Percentiles rank a stretch among this genome's conserved stretches.
Conservation (phyloP, 2,113 vertebrate genomes). For the Pelecanus crispus region DNA sequence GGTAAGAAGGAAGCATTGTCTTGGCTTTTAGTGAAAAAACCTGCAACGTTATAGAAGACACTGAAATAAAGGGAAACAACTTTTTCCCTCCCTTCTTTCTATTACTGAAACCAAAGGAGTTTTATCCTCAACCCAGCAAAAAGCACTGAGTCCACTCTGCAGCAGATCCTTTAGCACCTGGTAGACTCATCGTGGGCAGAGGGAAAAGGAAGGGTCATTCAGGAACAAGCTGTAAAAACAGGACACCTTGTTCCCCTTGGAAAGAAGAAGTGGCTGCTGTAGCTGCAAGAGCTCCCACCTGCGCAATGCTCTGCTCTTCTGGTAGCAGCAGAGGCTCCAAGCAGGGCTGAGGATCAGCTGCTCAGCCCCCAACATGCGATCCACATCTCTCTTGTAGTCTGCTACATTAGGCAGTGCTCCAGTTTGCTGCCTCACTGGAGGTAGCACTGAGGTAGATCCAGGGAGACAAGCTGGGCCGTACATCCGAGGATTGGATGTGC, state of each 20-base stretch:
- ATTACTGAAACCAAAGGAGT: not conserved
- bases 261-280: not conserved
- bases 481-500: no score
- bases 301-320: not conserved
- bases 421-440: not conserved
- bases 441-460: not conserved
- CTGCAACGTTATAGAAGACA: not conserved
- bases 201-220: not conserved
- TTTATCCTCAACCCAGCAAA: not conserved
- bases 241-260: not conserved
- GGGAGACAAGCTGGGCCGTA: not conserved
- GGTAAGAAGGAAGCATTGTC: not conserved
- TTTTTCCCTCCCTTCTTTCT: not conserved
- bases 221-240: not conserved
- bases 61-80: not conserved
- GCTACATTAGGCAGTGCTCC: not conserved
- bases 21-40: not conserved
- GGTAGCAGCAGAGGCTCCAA: not conserved
- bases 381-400: not conserved
- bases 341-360: not conserved
- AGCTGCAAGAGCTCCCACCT: not conserved
- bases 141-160: not conserved
- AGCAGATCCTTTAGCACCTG: not conserved
- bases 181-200: not conserved
- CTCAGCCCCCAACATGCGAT: not conserved